Evolutionary conservation across 1,140 invertebrate genomes (phyloP).

Genomic region (Drosophila busckii): DNA sequence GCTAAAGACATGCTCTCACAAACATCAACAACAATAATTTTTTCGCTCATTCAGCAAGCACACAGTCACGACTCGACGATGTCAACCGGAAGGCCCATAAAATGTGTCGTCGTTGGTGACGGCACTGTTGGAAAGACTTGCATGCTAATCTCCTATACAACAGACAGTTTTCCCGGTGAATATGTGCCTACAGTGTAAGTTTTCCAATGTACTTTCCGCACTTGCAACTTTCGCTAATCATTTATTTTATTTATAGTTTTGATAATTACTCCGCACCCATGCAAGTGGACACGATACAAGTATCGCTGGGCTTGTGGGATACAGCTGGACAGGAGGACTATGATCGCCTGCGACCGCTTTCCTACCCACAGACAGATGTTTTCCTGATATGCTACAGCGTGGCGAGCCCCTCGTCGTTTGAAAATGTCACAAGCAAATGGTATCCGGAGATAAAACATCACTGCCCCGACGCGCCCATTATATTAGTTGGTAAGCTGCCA

Average conservation of each 20-base stretch:
- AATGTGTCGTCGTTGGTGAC: constrained; percentile 87
- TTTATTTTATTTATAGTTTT: constrained; percentile 84
- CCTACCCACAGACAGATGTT: constrained; percentile 98
- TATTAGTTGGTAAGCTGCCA: constrained; percentile 91
- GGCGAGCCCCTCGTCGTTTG: constrained; percentile 97
- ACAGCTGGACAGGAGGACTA: constrained; percentile 98
- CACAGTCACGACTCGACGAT: constrained; percentile 77
- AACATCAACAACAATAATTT: constrained; percentile 30
- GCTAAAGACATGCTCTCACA: constrained; percentile 30
- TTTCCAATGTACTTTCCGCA: constrained; percentile 1
- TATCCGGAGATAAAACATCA: constrained; percentile 99
- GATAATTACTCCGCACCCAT: constrained; percentile 98
- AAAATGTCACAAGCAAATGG: constrained; percentile 99
- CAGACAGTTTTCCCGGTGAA: constrained; percentile 98
- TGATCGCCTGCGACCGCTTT: constrained; percentile 95
- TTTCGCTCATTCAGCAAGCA: constrained; percentile 40
- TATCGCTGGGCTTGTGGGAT: constrained; percentile 97
- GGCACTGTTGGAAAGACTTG: constrained; percentile 99
- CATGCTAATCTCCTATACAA: constrained; percentile 99
- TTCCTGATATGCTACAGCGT: constrained; percentile 99
- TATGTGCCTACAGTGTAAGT: constrained; percentile 97
- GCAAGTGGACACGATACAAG: constrained; percentile 97
- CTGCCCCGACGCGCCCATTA: constrained; percentile 98
- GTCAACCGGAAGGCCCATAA: constrained; percentile 94
- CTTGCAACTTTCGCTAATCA: constrained; percentile 17